These are phyloP conservation scores for Perca flavescens DNA, from an alignment of 2,113 vertebrate species.

Conservation along the genomic window DNA sequence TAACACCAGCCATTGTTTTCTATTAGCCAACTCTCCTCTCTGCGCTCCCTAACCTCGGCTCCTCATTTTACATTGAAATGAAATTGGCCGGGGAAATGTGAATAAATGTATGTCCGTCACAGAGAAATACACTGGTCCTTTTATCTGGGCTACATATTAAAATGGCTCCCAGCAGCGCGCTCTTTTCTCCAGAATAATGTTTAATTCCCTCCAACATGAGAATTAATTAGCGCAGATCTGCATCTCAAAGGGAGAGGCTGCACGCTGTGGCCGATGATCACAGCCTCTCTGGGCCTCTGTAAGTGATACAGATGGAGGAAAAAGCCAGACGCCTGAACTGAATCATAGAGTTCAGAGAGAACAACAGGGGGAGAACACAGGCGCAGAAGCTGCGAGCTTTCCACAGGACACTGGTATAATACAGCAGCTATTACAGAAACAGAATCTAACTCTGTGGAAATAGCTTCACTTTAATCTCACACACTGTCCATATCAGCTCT, in stretches of 20 bases:
- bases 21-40: conserved; percentile 77
- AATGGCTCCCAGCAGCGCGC: conserved; percentile 53
- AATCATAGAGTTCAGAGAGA: conserved; percentile 32
- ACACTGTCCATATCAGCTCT: neutral
- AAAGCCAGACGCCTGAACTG: conserved; percentile 9
- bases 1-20: conserved; percentile 82
- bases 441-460: conserved; percentile 21
- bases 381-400: neutral
- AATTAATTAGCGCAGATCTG: conserved; percentile 86
- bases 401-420: conserved; percentile 11
- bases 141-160: conserved; percentile 83
- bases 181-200: conserved; percentile 81
- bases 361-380: neutral
- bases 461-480: conserved; percentile 21
- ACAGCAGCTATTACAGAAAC: conserved; percentile 9
- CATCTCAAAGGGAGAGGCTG: conserved; percentile 82
- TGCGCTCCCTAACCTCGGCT: conserved; percentile 69
- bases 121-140: conserved; percentile 69
- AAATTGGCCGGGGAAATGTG: conserved; percentile 75
- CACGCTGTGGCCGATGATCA: conserved; percentile 41
- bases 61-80: conserved; percentile 81
- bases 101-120: conserved; percentile 75
- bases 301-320: neutral
- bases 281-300: conserved; percentile 52
- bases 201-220: conserved; percentile 86